These are phyloP conservation scores for Gymnorhina tibicen DNA, from an alignment of 2,113 vertebrate genomes.

Conservation along the genomic window DNA sequence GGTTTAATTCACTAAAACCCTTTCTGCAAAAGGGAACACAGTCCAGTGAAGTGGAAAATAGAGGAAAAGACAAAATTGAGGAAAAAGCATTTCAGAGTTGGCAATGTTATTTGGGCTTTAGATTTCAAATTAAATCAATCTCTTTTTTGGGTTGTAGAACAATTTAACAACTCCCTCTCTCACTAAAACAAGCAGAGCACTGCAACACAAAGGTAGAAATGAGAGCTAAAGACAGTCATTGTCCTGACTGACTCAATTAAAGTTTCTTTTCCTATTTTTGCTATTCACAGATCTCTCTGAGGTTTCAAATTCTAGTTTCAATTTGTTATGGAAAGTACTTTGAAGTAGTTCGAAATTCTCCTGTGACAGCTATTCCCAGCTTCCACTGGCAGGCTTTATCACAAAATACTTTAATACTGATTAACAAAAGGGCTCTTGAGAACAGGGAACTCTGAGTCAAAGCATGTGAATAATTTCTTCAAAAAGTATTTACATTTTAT, in stretches of 20 bases:
- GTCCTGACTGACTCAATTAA: neutral
- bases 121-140: neutral
- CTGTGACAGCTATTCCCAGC: neutral
- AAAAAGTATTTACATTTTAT: neutral
- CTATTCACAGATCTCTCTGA: neutral
- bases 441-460: neutral
- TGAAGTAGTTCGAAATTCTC: conserved; percentile 15
- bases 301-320: conserved; percentile 5
- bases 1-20: neutral
- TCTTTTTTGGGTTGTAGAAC: neutral
- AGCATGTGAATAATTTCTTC: neutral
- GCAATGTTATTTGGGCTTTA: neutral
- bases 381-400: neutral
- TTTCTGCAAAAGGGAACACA: neutral
- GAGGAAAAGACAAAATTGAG: neutral
- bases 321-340: conserved; percentile 14
- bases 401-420: neutral
- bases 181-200: neutral
- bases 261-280: neutral
- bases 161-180: neutral
- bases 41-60: neutral
- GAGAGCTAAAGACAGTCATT: neutral
- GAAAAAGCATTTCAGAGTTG: neutral
- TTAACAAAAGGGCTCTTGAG: neutral
- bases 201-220: neutral